Evolutionary conservation across 2,888 invertebrate species (phyloP).

Genomic region (Sceliomorpha sp.): DNA sequence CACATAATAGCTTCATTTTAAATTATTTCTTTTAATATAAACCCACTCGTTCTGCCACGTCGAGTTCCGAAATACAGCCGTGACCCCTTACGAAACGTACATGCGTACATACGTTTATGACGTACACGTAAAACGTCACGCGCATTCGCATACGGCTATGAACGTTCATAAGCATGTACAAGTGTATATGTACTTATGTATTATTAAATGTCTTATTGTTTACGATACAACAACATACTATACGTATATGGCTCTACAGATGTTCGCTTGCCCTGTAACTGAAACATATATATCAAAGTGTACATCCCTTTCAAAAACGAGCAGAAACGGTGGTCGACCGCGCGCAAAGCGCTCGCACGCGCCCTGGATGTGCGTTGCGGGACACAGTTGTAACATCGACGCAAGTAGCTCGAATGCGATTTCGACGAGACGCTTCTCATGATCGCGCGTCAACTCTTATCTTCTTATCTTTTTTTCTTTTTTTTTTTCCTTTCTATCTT

Average conservation of each 20-base stretch:
- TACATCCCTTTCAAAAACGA: constrained; percentile 40
- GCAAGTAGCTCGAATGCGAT: too few species aligned
- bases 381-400: too few species aligned
- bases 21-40: constrained; percentile 50
- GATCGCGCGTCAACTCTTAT: too few species aligned
- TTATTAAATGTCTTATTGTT: constrained; percentile 61
- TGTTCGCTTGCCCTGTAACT: constrained; percentile 80
- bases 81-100: constrained; percentile 78
- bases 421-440: too few species aligned
- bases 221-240: constrained; percentile 79
- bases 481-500: too few species aligned
- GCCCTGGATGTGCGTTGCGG: too few species aligned
- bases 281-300: constrained; percentile 76
- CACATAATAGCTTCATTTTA: constrained; percentile 48
- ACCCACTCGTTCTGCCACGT: constrained; percentile 65
- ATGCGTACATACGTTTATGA: constrained; percentile 70
- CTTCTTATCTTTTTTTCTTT: too few species aligned
- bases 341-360: background rate
- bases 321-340: constrained; percentile 22
- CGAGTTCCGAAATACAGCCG: constrained; percentile 74
- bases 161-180: constrained; percentile 9
- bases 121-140: too few species aligned
- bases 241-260: constrained; percentile 81
- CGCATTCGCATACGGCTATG: background rate
- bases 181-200: constrained; percentile 42